Base-by-base conservation (phyloP, 1,140 invertebrate genomes). In the Aphaenogaster rudis region DNA sequence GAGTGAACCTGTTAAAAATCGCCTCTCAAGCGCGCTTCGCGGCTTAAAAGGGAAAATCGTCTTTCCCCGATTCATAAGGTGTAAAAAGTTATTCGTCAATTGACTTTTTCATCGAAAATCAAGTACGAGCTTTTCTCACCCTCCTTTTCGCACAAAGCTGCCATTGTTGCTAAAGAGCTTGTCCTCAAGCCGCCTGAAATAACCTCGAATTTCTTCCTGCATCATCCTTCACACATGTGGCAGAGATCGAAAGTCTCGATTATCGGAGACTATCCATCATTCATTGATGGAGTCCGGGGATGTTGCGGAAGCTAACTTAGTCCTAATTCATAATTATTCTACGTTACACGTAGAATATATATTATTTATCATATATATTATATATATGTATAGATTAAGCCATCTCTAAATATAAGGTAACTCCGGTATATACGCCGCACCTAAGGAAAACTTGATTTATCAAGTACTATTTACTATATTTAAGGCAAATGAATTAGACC, bases 41-140 rank as follows among this genome's bases (percentile, higher is more conserved):
- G 2, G 9, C 36, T 59, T 28, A 17, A 72, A 54, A 1, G 8
- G 36, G 11, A 39, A 39, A 39, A 42, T 59, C 2, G 36, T 77
- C 2, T 54, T 39, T 76, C 13, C 28, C 1, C 7, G 28, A 45
- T 77, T 45, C n/a, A 13, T 57, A 57, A 76, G 3, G n/a, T 1
- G 15, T 15, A 15, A 76, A 17, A n/a, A 39, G 59, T 57, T 42
- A 76, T 59, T 59, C 36, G 39, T 74, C 17, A 59, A 77, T 59
- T 8, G 39, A 2, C 2, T 77, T 42, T n/a, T 5, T 64, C 7
- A 4, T 17, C 8, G 21, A 76, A 1, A 13, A 36, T 11, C 9
- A 15, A 54, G 5, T 39, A 21, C 7, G 52, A 74, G 33, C 28
- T 0, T 54, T 77, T 77, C 36, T 28, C 13, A 48, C 11, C 9